Percentiles rank a stretch among this genome's conserved stretches.
These are phyloP conservation scores for Pyrocephalus nanus DNA, from an alignment of 2,797 vertebrate species.

Conservation along the genomic window DNA sequence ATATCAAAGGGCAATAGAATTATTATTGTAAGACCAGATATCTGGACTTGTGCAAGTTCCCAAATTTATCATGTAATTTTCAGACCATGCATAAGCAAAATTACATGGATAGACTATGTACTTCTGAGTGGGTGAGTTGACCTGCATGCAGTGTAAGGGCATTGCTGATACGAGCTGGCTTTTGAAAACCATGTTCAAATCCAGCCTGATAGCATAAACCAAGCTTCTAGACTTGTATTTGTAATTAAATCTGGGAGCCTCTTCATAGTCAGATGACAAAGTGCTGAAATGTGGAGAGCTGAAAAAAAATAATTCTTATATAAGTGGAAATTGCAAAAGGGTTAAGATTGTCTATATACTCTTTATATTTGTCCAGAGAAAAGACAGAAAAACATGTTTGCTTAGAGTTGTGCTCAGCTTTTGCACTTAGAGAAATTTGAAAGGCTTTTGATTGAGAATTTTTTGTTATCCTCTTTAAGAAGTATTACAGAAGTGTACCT, in stretches of 20 bases:
- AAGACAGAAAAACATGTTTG: not conserved
- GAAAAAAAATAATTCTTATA: not conserved
- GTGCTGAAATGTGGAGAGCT: not conserved
- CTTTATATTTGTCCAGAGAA: not conserved
- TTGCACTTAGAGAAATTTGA: not conserved
- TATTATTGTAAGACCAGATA: not conserved
- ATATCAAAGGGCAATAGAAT: not conserved
- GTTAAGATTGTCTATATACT: not conserved
- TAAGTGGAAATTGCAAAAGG: not conserved
- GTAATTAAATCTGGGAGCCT: not conserved
- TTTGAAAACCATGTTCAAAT: not conserved
- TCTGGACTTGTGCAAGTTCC: not conserved
- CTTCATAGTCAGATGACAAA: conserved; percentile 21
- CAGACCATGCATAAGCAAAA: not conserved
- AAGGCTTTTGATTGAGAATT: not conserved
- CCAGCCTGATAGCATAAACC: not conserved
- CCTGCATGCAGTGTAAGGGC: not conserved
- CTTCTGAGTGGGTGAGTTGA: not conserved
- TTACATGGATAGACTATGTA: not conserved
- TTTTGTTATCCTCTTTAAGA: not conserved
- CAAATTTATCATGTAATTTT: not conserved
- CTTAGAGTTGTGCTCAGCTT: not conserved
- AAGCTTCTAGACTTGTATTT: conserved; percentile 1
- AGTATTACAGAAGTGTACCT: not conserved
- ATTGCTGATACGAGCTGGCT: not conserved